These are phyloP conservation scores for Vicugna pacos DNA, from an alignment of 2,113 vertebrate genomes.

Conservation along the genomic window DNA sequence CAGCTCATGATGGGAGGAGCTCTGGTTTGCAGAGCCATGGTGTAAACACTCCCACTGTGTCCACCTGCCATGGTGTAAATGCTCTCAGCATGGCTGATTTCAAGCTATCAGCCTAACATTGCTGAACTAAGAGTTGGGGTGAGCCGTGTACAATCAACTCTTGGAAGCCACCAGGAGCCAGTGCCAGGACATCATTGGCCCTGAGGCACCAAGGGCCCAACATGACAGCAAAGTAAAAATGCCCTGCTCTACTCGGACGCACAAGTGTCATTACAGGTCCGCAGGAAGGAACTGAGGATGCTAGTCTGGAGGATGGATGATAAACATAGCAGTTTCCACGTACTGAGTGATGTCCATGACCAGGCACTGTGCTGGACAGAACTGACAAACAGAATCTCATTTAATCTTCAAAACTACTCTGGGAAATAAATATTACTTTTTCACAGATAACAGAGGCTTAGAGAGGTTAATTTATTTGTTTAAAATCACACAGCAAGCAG, in stretches of 20 bases:
- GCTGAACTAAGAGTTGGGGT: neutral
- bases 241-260: neutral
- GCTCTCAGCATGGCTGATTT: neutral
- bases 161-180: neutral
- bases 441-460: neutral
- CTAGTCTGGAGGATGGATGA: rapidly evolving
- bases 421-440: neutral
- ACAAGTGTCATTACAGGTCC: neutral
- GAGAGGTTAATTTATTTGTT: neutral
- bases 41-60: neutral
- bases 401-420: neutral
- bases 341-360: neutral
- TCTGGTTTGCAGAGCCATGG: neutral
- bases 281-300: neutral
- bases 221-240: neutral
- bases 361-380: neutral
- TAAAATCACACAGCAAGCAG: neutral
- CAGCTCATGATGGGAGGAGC: neutral
- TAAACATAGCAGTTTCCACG: neutral
- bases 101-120: neutral
- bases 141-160: neutral
- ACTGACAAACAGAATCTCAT: too few species aligned
- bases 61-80: neutral
- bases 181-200: neutral
- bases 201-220: neutral